Conservation (phyloP, 2,797 vertebrate genomes). For the Erethizon dorsatum region DNA sequence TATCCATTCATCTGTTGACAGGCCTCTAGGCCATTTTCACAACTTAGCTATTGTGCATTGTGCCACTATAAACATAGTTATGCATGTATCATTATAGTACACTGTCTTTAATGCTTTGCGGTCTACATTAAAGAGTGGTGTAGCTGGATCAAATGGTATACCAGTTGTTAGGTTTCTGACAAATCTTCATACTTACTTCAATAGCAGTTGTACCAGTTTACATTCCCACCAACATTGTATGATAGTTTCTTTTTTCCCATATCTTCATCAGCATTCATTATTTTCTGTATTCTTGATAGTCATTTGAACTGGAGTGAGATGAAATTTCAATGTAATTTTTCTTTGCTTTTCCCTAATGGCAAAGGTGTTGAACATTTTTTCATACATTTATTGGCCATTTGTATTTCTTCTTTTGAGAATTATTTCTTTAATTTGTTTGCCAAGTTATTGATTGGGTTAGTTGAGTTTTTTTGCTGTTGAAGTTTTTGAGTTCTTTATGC, state of each 20-base stretch:
- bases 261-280: neutral
- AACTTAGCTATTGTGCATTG: neutral
- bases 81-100: neutral
- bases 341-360: neutral
- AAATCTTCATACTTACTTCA: neutral
- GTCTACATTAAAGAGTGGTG: neutral
- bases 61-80: neutral
- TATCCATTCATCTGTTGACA: neutral
- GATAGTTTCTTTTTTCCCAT: neutral
- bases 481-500: neutral
- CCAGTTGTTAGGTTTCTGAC: neutral
- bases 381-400: neutral
- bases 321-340: neutral
- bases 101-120: neutral
- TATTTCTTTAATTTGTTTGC: neutral
- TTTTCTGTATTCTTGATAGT: neutral
- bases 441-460: neutral
- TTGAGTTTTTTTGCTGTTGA: neutral
- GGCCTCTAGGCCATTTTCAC: neutral
- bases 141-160: neutral
- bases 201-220: neutral
- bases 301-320: neutral
- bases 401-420: neutral
- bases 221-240: neutral
- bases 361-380: neutral